phyloP scores from a whole-genome alignment of 2,797 vertebrate species.

The Poeciliopsis paucimaculata region DNA sequence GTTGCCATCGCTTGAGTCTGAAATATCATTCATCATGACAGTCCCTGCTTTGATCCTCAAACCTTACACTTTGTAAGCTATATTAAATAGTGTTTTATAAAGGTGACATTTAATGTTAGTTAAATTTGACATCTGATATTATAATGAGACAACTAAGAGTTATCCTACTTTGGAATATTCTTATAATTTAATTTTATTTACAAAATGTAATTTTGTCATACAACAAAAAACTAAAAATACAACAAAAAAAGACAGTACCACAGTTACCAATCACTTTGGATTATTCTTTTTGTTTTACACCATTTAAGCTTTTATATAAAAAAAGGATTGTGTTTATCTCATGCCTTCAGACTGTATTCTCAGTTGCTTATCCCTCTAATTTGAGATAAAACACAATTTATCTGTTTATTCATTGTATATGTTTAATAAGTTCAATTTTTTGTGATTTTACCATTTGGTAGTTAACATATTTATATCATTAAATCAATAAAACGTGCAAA shows the following conservation, averaged over 20 bases:
- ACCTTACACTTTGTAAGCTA: constrained; percentile 54
- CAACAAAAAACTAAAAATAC: not conserved
- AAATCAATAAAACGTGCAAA: not conserved
- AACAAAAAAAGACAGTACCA: not conserved
- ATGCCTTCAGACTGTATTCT: not conserved
- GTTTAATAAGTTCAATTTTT: not conserved
- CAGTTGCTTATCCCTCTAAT: not conserved
- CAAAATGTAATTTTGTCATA: no score
- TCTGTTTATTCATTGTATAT: not conserved
- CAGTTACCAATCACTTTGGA: not conserved
- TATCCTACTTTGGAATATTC: constrained; percentile 4
- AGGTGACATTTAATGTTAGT: constrained; percentile 54
- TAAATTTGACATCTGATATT: constrained; percentile 45
- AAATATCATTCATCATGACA: not conserved
- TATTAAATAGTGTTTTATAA: constrained; percentile 48
- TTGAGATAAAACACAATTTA: not conserved
- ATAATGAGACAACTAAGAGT: not conserved
- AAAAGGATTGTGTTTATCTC: not conserved
- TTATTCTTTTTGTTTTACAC: not conserved
- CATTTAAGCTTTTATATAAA: not conserved
- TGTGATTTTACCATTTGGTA: not conserved
- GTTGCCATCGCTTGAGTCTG: not conserved
- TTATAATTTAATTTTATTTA: no score
- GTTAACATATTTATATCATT: not conserved
- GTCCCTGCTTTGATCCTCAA: constrained; percentile 57